Evolutionary conservation across 2,113 vertebrate genomes (phyloP), one percentile per base, ranked within the genome.

Genomic region (Glaucidium brasilianum): DNA sequence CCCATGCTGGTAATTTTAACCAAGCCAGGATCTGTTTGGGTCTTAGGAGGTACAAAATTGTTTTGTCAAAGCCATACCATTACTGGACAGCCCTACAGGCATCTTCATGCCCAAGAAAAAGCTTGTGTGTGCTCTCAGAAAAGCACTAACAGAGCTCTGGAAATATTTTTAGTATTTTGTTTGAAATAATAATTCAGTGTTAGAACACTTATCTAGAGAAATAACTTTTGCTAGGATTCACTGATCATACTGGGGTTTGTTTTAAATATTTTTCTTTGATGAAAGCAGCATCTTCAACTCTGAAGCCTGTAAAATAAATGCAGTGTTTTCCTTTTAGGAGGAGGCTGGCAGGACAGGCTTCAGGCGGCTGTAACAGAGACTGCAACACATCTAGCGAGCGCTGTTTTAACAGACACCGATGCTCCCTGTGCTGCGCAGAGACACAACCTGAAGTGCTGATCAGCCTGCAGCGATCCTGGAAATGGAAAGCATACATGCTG

Each of bases 341-440:
- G 49, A 63, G 6, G 23, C 22, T 25, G 53, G 35, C 41, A 75
- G 56, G 58, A 63, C 32, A 90, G 93, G 94, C 89, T 84, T 87
- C 86, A 94, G 96, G 94, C 79, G 20, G 86, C 96, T 96, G 82
- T 85, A 93, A 96, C 62, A 94, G 45, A 71, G 26, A 94, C 95
- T 56, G 79, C 92, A 64, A 58, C 19, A 59, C 91, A 85, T 93
- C n/a, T 85, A 95, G 83, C 68, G 2, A 77, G 35, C 5, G 1
- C 34, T 4, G 49, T 85, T 64, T 60, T 27, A 66, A 55, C 53
- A 96, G 93, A 39, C 21, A 45, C 74, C 29, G 58, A n/a, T 15
- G 52, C 59, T 43, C 16, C 6, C 32, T 73, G 22, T 16, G 52
- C 74, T 52, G 37, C 13, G 50, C 58, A 9, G 29, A 84, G 50